Conservation (phyloP, 2,888 invertebrate species). For the Pyrocoelia pectoralis region DNA sequence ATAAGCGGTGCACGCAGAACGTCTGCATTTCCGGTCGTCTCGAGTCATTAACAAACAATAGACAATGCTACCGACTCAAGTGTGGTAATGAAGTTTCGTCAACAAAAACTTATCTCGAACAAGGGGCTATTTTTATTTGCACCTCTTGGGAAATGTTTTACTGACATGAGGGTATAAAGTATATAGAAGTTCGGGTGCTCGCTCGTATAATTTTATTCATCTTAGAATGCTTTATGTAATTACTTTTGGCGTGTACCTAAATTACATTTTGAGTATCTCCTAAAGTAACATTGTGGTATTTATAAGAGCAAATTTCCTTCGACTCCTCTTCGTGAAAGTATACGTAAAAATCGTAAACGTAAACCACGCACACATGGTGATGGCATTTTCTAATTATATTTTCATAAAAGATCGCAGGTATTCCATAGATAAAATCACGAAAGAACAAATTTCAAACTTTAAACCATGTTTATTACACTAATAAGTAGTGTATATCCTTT, state of each 20-base stretch:
- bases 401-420: no score
- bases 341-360: no score
- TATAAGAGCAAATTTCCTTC: no score
- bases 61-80: slow-evolving; percentile 35
- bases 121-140: slow-evolving; percentile 25
- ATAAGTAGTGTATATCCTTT: no score
- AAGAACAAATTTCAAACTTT: no score
- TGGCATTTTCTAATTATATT: no score
- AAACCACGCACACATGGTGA: no score
- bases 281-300: no score
- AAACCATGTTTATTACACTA: no score
- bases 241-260: background rate
- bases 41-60: slow-evolving; percentile 40
- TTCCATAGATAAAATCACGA: no score
- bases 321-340: no score
- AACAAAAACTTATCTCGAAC: slow-evolving; percentile 34
- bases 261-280: background rate
- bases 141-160: slow-evolving; percentile 7
- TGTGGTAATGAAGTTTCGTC: slow-evolving; percentile 33
- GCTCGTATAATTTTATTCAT: background rate
- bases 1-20: slow-evolving; percentile 24
- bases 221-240: background rate
- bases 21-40: slow-evolving; percentile 38
- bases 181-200: background rate
- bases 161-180: background rate